These are phyloP conservation scores for Dicyrtomina minuta DNA, from an alignment of 2,888 invertebrate species.

Conservation along the genomic window DNA sequence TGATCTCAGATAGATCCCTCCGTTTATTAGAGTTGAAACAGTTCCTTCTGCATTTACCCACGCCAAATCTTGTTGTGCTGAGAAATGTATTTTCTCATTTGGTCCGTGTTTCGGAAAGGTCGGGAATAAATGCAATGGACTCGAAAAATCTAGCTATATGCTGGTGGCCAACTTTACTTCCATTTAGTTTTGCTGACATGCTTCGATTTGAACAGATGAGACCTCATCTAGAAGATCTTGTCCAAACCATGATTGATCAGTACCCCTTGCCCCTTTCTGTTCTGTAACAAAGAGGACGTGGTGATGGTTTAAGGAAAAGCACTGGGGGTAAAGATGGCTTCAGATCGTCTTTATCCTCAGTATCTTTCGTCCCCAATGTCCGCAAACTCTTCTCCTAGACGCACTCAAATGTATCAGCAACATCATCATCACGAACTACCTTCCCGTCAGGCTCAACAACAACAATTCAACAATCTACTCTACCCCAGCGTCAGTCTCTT, in stretches of 20 bases:
- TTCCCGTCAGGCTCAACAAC: slow-evolving; percentile 7
- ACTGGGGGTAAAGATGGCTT: background rate
- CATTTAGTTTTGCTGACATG: slow-evolving; percentile 82
- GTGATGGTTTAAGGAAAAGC: slow-evolving; percentile 76
- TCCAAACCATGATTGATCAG: slow-evolving; percentile 96
- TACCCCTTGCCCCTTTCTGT: slow-evolving; percentile 93
- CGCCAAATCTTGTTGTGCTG: slow-evolving; percentile 48
- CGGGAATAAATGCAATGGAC: slow-evolving; percentile 93
- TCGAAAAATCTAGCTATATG: slow-evolving; percentile 95
- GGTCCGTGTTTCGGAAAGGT: slow-evolving; percentile 79
- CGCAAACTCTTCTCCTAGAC: slow-evolving; percentile 14
- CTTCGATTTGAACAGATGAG: slow-evolving; percentile 89
- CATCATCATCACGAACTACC: slow-evolving; percentile 23
- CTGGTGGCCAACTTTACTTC: slow-evolving; percentile 91
- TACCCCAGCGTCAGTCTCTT: slow-evolving; percentile 46
- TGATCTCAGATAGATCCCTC: slow-evolving; percentile 52
- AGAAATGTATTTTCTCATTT: slow-evolving; percentile 58
- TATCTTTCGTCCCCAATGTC: slow-evolving; percentile 27
- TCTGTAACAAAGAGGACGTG: slow-evolving; percentile 90
- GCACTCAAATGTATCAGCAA: slow-evolving; percentile 20
- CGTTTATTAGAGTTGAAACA: slow-evolving; percentile 50
- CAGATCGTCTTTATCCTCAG: slow-evolving; percentile 15
- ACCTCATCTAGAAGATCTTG: slow-evolving; percentile 90
- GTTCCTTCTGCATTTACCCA: slow-evolving; percentile 50
- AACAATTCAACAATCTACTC: no score